A percentile compares a stretch with the other conserved stretches of the same genome.
These are phyloP conservation scores for Aleadryas rufinucha DNA, from an alignment of 2,113 vertebrate species.

Conservation along the genomic window DNA sequence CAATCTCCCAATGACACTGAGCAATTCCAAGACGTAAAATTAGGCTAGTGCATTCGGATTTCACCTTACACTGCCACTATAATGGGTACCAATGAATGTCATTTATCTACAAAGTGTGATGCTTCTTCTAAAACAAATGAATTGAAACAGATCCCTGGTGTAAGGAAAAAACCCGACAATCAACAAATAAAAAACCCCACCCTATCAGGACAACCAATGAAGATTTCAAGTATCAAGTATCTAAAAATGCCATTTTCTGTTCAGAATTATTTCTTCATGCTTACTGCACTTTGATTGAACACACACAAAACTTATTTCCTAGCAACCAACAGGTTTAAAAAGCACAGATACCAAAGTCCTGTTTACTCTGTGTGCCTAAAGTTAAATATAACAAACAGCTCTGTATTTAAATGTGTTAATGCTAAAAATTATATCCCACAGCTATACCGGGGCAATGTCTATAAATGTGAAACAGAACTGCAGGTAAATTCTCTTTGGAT, in stretches of 20 bases:
- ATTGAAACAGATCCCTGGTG: background rate
- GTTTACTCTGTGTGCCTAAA: slow-evolving; percentile 69
- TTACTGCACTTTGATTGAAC: slow-evolving; percentile 25
- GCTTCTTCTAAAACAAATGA: background rate
- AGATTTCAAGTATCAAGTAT: slow-evolving; percentile 41
- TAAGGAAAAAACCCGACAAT: background rate
- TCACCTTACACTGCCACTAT: background rate
- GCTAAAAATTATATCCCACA: slow-evolving; percentile 83
- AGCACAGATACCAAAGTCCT: slow-evolving; percentile 56
- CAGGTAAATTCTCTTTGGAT: slow-evolving; percentile 84
- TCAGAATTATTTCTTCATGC: slow-evolving; percentile 54
- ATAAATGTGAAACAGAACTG: slow-evolving; percentile 79
- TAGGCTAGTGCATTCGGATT: background rate
- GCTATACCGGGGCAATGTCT: slow-evolving; percentile 75
- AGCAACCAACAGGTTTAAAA: slow-evolving; percentile 70
- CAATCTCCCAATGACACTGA: background rate
- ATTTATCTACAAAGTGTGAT: background rate
- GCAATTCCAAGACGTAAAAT: slow-evolving; percentile 26
- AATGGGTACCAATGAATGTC: background rate
- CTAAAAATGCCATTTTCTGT: slow-evolving; percentile 39
- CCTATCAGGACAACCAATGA: background rate
- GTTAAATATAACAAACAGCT: slow-evolving; percentile 83
- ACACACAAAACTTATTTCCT: slow-evolving; percentile 57
- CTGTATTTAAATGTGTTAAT: slow-evolving; percentile 91
- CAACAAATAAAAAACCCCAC: background rate